phyloP scores from a whole-genome alignment of 2,888 invertebrate genomes.

The Norana najaformis region DNA sequence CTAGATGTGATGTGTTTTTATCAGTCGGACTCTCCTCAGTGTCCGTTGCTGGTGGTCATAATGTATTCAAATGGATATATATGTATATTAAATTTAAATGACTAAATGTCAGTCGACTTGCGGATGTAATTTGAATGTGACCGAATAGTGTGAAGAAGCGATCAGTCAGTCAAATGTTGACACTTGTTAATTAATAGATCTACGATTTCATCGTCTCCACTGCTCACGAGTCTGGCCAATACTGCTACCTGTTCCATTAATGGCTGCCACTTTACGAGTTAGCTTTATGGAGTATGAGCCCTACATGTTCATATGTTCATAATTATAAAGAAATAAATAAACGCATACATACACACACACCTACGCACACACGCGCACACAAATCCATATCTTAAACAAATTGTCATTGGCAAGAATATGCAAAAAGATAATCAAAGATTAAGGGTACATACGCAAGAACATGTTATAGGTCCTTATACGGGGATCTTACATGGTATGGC shows the following conservation, averaged over 20 bases:
- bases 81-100: background rate
- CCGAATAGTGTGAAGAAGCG: background rate
- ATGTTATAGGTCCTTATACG: background rate
- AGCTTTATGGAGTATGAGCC: too few relatives aligned
- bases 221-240: background rate
- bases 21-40: too few relatives aligned
- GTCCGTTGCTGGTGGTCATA: too few relatives aligned
- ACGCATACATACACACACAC: too few relatives aligned
- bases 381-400: background rate
- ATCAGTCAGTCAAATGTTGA: slow-evolving; percentile 4
- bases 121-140: background rate
- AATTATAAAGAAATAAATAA: background rate
- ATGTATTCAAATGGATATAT: background rate
- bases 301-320: background rate
- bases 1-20: too few relatives aligned
- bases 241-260: background rate
- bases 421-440: background rate
- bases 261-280: too few relatives aligned
- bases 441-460: background rate
- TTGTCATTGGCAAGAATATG: background rate
- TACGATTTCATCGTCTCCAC: background rate
- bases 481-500: too few relatives aligned
- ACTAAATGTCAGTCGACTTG: background rate
- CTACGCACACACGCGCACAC: too few relatives aligned
- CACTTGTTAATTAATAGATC: background rate